These are phyloP conservation scores for Pipistrellus nathusii DNA, from an alignment of 2,797 vertebrate genomes.

Conservation along the genomic window DNA sequence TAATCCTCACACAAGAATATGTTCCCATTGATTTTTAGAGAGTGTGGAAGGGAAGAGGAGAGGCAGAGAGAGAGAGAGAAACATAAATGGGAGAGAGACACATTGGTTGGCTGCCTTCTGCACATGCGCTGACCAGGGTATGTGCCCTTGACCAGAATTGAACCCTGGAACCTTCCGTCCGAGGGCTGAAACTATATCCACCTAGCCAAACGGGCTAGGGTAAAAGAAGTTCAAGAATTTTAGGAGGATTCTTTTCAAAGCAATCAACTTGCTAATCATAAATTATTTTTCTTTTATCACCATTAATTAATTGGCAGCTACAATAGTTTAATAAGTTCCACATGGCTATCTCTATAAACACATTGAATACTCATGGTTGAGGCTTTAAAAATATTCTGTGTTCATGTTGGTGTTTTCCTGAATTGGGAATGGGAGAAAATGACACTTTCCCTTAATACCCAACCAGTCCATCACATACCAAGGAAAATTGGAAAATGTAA, in stretches of 20 bases:
- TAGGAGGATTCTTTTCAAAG: background rate
- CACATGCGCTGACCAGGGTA: no score
- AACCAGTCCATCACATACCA: background rate
- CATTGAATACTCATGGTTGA: background rate
- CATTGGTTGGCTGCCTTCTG: no score
- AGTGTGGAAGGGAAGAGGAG: no score
- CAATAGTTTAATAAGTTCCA: background rate
- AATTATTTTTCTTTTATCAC: background rate
- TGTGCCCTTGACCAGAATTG: no score
- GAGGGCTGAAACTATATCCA: no score
- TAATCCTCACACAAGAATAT: no score
- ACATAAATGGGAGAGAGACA: no score
- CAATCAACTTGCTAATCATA: background rate
- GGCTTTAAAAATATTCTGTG: background rate
- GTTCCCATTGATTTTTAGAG: no score
- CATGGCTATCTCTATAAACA: background rate
- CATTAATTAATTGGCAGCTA: background rate
- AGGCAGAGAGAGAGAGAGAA: no score
- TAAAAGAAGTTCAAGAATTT: slow-evolving; percentile 29
- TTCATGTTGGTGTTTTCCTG: background rate
- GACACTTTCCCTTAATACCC: background rate
- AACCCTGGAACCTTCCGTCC: no score
- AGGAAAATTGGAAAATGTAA: background rate
- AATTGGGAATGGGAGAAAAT: background rate
- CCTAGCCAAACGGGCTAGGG: no score